A percentile compares a stretch with the other conserved stretches of the same genome.
phyloP scores from a whole-genome alignment of 2,113 vertebrate species.

The Chitala chitala region DNA sequence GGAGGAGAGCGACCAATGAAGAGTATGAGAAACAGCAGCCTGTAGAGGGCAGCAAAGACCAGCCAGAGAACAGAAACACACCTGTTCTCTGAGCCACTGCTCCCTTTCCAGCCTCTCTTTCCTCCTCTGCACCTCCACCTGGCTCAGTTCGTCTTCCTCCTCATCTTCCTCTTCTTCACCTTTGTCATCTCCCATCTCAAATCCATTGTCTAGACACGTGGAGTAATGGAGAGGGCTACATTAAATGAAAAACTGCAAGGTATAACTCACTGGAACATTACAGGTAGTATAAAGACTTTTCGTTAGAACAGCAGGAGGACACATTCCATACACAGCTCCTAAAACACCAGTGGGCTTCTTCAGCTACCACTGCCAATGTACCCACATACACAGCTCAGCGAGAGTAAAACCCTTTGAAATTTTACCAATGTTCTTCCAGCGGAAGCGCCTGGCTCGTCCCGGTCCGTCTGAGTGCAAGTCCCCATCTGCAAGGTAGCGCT shows the following conservation, averaged over 20 bases:
- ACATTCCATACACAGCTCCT: no score
- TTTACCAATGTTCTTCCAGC: constrained; percentile 92
- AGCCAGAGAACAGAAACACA: constrained; percentile 48
- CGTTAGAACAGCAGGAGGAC: no score
- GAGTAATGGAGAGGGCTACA: background rate
- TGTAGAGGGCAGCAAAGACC: no score
- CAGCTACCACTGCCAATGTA: background rate
- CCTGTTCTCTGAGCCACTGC: constrained; percentile 91
- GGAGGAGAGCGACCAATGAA: background rate
- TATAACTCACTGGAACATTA: no score
- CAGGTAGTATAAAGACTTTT: no score
- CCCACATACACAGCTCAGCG: background rate
- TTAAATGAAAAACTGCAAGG: no score
- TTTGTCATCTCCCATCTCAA: constrained; percentile 51
- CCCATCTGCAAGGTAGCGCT: constrained; percentile 83
- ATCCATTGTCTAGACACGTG: constrained; percentile 47
- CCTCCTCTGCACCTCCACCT: constrained; percentile 75
- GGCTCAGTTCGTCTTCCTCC: constrained; percentile 73
- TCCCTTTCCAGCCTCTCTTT: constrained; percentile 86
- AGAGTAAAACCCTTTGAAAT: background rate
- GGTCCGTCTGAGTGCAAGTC: constrained; percentile 92
- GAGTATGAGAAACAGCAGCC: background rate
- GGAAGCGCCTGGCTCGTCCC: constrained; percentile 81
- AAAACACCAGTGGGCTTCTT: background rate
- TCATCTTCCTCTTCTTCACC: constrained; percentile 66